Evolutionary conservation across 2,888 invertebrate genomes (phyloP).

Genomic region (Aelia acuminata): DNA sequence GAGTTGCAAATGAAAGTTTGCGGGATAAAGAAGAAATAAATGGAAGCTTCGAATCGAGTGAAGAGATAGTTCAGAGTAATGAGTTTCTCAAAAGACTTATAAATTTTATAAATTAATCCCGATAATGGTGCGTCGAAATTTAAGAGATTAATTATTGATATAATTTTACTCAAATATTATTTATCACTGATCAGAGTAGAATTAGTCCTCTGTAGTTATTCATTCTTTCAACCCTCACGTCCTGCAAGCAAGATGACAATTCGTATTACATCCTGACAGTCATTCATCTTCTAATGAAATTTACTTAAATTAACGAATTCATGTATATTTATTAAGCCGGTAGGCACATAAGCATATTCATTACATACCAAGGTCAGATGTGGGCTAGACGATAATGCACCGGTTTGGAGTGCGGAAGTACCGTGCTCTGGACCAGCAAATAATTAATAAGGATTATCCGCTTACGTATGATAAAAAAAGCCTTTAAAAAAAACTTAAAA

Average conservation of each 20-base stretch:
- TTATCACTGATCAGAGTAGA: neutral
- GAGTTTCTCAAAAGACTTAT: no score
- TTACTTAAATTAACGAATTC: conserved; percentile 7
- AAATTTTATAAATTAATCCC: no score
- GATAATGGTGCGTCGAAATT: no score
- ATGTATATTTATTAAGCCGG: conserved; percentile 15
- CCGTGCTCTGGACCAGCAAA: neutral
- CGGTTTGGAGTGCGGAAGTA: neutral
- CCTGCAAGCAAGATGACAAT: neutral
- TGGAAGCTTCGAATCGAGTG: no score
- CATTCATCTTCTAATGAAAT: conserved; percentile 16
- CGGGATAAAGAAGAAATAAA: no score
- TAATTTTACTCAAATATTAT: neutral
- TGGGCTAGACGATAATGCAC: conserved; percentile 27
- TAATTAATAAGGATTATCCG: no score
- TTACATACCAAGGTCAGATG: conserved; percentile 7
- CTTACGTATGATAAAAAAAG: no score
- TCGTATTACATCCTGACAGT: conserved; percentile 14
- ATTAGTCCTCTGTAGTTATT: neutral
- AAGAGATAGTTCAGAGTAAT: no score
- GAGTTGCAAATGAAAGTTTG: no score
- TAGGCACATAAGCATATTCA: conserved; percentile 2
- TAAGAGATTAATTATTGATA: no score
- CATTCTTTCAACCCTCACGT: neutral
- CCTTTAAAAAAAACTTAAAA: no score